phyloP scores from a whole-genome alignment of 2,888 invertebrate species.

The Drosophila testacea region DNA sequence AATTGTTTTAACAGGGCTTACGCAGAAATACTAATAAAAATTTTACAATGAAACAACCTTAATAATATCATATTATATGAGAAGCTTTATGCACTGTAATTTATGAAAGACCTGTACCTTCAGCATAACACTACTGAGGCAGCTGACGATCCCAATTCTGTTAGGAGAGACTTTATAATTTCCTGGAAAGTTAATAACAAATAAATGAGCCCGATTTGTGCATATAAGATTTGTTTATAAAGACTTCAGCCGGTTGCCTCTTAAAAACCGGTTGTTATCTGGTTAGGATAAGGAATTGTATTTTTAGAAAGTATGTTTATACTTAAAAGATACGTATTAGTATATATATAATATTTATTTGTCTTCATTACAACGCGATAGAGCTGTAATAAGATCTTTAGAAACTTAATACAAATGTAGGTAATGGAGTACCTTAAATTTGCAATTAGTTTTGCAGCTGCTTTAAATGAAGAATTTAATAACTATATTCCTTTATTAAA shows the following conservation, averaged over 20 bases:
- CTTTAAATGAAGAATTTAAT: slow-evolving; percentile 13
- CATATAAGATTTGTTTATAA: neutral
- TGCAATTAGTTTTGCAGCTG: slow-evolving; percentile 27
- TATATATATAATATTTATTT: too few species aligned
- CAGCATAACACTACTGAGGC: neutral
- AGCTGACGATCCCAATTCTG: neutral
- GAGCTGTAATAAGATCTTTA: too few species aligned
- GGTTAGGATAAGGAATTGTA: neutral
- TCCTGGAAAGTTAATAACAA: neutral
- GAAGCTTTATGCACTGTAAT: neutral
- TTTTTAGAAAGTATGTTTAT: neutral
- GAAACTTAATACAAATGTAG: neutral
- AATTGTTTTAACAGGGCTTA: neutral
- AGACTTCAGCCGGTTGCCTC: neutral
- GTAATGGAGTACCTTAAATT: neutral
- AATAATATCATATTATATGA: too few species aligned
- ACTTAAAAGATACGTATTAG: neutral
- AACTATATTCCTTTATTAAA: neutral
- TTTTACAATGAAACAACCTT: neutral
- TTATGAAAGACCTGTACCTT: neutral
- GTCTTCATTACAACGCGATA: too few species aligned
- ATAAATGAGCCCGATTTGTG: too few species aligned
- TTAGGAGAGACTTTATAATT: neutral
- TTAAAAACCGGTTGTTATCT: neutral
- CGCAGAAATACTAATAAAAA: neutral